phyloP scores from a whole-genome alignment of 2,888 invertebrate genomes.

The Rhamphomyia laevipes region DNA sequence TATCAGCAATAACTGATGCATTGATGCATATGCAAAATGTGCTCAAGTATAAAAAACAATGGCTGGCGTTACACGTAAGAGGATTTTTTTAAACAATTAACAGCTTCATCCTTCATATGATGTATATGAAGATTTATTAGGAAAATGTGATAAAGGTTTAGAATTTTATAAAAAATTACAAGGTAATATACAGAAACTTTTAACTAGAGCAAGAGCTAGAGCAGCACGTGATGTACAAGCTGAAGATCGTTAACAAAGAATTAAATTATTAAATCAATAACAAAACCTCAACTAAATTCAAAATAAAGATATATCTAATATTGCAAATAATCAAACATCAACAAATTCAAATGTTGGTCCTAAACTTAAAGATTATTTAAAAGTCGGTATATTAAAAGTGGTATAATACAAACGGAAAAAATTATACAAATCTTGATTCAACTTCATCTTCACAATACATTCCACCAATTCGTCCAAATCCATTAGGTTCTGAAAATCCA shows the following conservation, averaged over 20 bases:
- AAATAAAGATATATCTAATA: not conserved
- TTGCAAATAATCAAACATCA: not conserved
- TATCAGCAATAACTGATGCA: constrained; percentile 79
- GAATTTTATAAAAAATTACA: constrained; percentile 86
- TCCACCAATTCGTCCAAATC: constrained; percentile 55
- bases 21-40: constrained; percentile 82
- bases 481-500: constrained; percentile 55
- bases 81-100: constrained; percentile 43
- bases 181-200: constrained; percentile 66
- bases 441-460: constrained; percentile 22
- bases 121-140: constrained; percentile 77
- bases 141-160: constrained; percentile 80
- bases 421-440: not conserved
- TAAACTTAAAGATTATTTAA: constrained; percentile 81
- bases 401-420: not conserved
- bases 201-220: constrained; percentile 63
- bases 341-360: constrained; percentile 32
- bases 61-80: constrained; percentile 65
- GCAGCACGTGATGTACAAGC: constrained; percentile 77
- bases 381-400: constrained; percentile 39
- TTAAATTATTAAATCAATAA: constrained; percentile 40
- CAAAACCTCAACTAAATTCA: constrained; percentile 8
- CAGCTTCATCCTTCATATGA: constrained; percentile 84
- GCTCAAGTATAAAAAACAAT: constrained; percentile 68
- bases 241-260: constrained; percentile 73